Base-by-base conservation (phyloP, 2,113 vertebrate genomes). In the Lamprotornis superbus region DNA sequence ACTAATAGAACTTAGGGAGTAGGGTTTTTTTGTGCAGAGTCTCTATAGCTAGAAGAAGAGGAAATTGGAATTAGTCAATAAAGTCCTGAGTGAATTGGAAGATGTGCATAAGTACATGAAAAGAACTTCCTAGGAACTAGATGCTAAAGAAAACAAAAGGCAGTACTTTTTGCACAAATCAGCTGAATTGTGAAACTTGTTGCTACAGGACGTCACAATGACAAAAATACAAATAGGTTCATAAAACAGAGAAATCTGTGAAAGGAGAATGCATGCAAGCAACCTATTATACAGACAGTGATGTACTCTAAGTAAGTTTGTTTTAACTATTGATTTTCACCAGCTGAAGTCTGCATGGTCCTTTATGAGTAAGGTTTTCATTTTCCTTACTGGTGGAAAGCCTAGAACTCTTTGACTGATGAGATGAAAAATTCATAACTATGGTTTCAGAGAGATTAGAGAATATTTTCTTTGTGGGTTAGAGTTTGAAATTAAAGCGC, bases 21-120 rank as follows among this genome's bases (percentile, higher is more conserved):
- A 12, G 6, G 11, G 12, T 1, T 2, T 2, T 21, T 55, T 47
- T 79, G 10, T 67, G 18, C 0, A 27, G 10, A 35, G 21, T 35
- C 12, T 63, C 30, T 33, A 30, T 6, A 61, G 27, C 7, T 21
- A 86, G 52, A 35, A 67, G 78, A 70, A 71, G 20, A 49, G 15
- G 12, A 17, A 91, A 44, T 28, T 57, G 31, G 24, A 82, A 74
- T 39, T 40, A 53, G 46, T 37, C 46, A 78, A 61, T 40, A 33
- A 91, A 78, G 22, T 70, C 33, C 37, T 57, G 18, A 90, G 42
- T 44, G 8, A 9, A 90, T 52, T 65, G 28, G n/a, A 85, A 75
- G 11, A 24, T 28, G 19, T 37, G 7, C 57, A 11, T 35, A 56
- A 81, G 21, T 0, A 1, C 1, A 7, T 33, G 21, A 65, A 61